phyloP scores from a whole-genome alignment of 2,113 vertebrate species.

The Hydrolagus affinis region DNA sequence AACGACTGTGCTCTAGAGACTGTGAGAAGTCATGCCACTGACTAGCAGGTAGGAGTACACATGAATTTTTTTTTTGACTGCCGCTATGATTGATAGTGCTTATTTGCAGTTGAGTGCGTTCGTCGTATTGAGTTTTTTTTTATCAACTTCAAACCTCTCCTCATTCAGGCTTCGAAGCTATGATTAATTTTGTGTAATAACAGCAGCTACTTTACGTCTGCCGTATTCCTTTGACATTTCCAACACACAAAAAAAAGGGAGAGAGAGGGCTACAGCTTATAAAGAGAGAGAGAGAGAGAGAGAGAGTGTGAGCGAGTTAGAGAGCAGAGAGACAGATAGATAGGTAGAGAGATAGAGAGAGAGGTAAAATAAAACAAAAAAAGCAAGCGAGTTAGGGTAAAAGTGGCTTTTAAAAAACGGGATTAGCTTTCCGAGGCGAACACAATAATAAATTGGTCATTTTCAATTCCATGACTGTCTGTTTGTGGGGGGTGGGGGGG shows the following conservation, averaged over 20 bases:
- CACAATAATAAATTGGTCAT: too few relatives aligned
- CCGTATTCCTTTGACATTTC: constrained; percentile 17
- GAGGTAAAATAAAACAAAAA: not conserved
- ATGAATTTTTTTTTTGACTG: constrained; percentile 29
- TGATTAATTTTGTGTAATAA: constrained; percentile 30
- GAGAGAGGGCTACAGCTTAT: not conserved
- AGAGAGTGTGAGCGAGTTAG: not conserved
- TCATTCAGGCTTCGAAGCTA: not conserved
- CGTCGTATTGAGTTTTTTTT: constrained; percentile 14
- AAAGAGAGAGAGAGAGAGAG: not conserved
- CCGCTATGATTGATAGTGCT: constrained; percentile 26
- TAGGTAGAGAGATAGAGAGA: not conserved
- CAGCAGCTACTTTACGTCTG: constrained; percentile 1
- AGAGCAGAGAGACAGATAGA: too few relatives aligned
- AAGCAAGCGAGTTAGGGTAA: too few relatives aligned
- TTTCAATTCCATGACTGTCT: too few relatives aligned
- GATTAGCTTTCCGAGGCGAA: too few relatives aligned
- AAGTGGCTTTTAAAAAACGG: too few relatives aligned
- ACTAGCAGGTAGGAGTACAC: constrained; percentile 25
- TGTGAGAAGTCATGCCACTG: constrained; percentile 10
- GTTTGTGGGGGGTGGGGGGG: too few relatives aligned
- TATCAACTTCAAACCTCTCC: constrained; percentile 10
- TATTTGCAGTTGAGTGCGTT: constrained; percentile 27
- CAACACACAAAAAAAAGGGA: too few relatives aligned
- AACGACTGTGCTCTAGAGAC: constrained; percentile 28